Conservation (phyloP, 2,113 vertebrate species). For the Odocoileus virginianus region DNA sequence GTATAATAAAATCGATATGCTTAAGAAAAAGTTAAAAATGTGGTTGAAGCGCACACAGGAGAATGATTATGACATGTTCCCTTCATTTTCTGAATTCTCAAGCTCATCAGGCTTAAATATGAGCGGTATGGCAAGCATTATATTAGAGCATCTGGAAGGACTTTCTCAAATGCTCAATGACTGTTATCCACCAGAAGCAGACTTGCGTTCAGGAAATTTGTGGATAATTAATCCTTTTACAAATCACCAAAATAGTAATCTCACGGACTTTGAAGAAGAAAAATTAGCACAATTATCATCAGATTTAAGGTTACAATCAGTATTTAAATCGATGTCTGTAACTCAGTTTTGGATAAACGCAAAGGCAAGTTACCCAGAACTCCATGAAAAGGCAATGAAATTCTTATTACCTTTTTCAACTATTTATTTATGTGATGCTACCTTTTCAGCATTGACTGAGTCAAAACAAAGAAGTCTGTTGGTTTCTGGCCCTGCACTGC, state of each 20-base stretch:
- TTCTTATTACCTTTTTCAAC: slow-evolving; percentile 65
- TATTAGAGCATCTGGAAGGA: slow-evolving; percentile 64
- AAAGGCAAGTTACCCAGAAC: slow-evolving; percentile 62
- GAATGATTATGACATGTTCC: slow-evolving; percentile 64
- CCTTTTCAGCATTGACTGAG: slow-evolving; percentile 65
- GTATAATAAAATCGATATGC: slow-evolving; percentile 62
- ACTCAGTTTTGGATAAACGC: slow-evolving; percentile 69
- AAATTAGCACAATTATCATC: slow-evolving; percentile 53
- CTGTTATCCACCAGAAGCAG: slow-evolving; percentile 59
- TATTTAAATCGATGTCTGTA: slow-evolving; percentile 64
- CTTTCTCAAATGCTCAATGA: slow-evolving; percentile 58
- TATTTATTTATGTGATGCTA: slow-evolving; percentile 62
- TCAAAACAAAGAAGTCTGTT: slow-evolving; percentile 61
- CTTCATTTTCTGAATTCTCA: slow-evolving; percentile 66
- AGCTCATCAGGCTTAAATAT: slow-evolving; percentile 35
- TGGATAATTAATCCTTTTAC: slow-evolving; percentile 64
- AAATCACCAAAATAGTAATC: slow-evolving; percentile 47
- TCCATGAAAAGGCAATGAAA: slow-evolving; percentile 67
- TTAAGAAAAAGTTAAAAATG: slow-evolving; percentile 66
- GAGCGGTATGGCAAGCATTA: not conserved
- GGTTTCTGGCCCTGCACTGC: slow-evolving; percentile 45
- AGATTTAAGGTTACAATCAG: slow-evolving; percentile 54
- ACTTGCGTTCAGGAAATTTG: slow-evolving; percentile 59
- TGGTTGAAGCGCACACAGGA: slow-evolving; percentile 60
- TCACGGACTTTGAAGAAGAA: slow-evolving; percentile 59